Evolutionary conservation across 2,113 vertebrate species (phyloP), one percentile per base, ranked within the genome.

Genomic region (Ariopsis seemanni): DNA sequence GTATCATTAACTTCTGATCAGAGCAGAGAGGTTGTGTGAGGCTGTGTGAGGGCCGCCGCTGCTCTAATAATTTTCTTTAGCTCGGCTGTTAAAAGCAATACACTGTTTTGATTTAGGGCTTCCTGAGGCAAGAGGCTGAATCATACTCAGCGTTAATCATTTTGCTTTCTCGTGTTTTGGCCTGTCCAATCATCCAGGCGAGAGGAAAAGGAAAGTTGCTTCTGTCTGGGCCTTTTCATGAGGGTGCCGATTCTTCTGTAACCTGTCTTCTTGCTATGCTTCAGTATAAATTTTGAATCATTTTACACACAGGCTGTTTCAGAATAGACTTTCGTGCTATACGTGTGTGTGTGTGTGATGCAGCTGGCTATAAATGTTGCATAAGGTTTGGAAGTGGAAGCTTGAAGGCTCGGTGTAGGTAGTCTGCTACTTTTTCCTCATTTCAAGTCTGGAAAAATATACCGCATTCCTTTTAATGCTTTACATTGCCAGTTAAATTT

Each of bases 81-180:
- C 72, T 83, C 60, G 82, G 86, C 72, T 90, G 86, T 75, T 83
- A 88, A 90, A 91, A 86, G 27, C 53, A 71, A 87, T 87, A 90
- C 87, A 83, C 53, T 83, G 90, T 92, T 93, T 84, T 89, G 88
- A 90, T 89, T 92, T 91, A 92, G 83, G 42, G 85, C 89, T 92
- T 92, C 88, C 87, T 91, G 84, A 90, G 82, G 88, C 89, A 89
- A 42, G 69, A 89, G 88, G 84, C 91, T 85, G 50, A 91, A 89
- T 27, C 9, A 91, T 60, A 58, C 82, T 84, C 84, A 83, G 52
- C 88, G 90, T 93, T 88, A 90, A 87, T 85, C 75, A 84, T 89
- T 89, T 83, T 79, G 34, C 63, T 85, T 72, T 15, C 82, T 53
- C 60, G 27, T 83, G 78, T 87, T 87, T 84, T 78, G 34, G 62